Evolutionary conservation across 2,888 invertebrate species (phyloP).

Genomic region (Petrolisthes manimaculis): DNA sequence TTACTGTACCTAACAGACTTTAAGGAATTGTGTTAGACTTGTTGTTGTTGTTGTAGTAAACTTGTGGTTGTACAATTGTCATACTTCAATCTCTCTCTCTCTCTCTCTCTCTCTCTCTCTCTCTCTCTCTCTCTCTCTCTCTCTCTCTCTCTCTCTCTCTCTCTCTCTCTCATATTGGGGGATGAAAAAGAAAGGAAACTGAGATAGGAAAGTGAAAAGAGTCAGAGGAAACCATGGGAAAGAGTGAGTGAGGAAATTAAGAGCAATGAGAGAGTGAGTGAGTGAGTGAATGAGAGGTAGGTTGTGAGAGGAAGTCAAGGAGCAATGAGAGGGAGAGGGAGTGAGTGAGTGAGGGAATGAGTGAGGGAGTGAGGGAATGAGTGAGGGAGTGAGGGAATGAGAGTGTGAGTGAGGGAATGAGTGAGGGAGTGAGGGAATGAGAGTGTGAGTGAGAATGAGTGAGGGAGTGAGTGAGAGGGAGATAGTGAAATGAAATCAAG

Average conservation of each 20-base stretch:
- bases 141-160: conserved; percentile 7
- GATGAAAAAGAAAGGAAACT: not conserved
- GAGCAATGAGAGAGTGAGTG: not conserved
- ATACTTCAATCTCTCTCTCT: not conserved
- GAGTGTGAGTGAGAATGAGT: not conserved
- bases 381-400: not conserved
- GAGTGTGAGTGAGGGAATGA: not conserved
- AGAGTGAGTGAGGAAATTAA: not conserved
- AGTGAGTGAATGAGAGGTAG: not conserved
- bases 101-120: not conserved
- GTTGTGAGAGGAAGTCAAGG: not conserved
- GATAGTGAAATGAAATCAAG: not conserved
- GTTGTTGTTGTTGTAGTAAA: too few relatives aligned
- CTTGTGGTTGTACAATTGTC: not conserved
- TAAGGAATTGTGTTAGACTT: too few relatives aligned
- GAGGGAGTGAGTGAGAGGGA: not conserved
- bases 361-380: not conserved
- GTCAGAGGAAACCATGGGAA: not conserved
- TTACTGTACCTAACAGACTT: too few relatives aligned
- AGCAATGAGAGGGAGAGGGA: not conserved
- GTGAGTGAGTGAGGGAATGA: not conserved
- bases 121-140: not conserved
- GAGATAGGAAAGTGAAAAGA: not conserved
- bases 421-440: not conserved
- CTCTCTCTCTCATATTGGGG: not conserved